These are phyloP conservation scores for Datnioides undecimradiatus DNA, from an alignment of 2,113 vertebrate species.

Conservation along the genomic window DNA sequence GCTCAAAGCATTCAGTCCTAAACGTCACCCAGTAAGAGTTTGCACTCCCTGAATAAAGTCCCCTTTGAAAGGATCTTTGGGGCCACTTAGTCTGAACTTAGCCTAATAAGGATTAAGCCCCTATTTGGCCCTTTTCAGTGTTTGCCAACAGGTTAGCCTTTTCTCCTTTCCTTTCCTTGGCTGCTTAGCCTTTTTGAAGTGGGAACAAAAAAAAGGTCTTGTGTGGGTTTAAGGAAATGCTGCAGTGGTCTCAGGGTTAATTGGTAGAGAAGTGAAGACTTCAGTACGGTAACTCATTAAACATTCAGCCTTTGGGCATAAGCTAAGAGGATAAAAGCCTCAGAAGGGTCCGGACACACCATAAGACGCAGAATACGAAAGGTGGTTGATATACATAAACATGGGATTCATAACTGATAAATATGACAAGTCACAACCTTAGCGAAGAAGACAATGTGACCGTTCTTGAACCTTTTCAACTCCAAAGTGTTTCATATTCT, in stretches of 20 bases:
- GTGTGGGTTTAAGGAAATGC: conserved; percentile 96
- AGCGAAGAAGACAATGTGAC: background rate
- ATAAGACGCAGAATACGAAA: conserved; percentile 78
- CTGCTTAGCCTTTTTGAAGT: conserved; percentile 92
- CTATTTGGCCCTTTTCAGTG: conserved; percentile 86
- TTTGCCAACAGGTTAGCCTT: conserved; percentile 98
- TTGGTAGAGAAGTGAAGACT: conserved; percentile 95
- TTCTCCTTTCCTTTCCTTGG: conserved; percentile 89
- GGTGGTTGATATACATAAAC: conserved; percentile 19
- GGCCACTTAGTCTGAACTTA: conserved; percentile 95
- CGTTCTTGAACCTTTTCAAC: background rate
- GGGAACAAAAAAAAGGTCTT: conserved; percentile 88
- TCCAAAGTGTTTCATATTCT: background rate
- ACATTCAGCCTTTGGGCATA: conserved; percentile 89
- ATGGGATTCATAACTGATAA: background rate
- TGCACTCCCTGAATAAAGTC: conserved; percentile 72
- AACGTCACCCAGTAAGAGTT: conserved; percentile 66
- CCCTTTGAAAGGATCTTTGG: conserved; percentile 90
- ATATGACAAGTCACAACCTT: background rate
- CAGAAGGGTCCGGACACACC: conserved; percentile 76
- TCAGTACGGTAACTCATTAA: conserved; percentile 94
- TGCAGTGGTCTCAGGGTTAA: conserved; percentile 94
- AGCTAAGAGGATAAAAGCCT: conserved; percentile 71
- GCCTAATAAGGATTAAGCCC: conserved; percentile 98
- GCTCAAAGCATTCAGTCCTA: conserved; percentile 65